phyloP scores from a whole-genome alignment of 1,140 invertebrate species.

The Calycopis cecrops region DNA sequence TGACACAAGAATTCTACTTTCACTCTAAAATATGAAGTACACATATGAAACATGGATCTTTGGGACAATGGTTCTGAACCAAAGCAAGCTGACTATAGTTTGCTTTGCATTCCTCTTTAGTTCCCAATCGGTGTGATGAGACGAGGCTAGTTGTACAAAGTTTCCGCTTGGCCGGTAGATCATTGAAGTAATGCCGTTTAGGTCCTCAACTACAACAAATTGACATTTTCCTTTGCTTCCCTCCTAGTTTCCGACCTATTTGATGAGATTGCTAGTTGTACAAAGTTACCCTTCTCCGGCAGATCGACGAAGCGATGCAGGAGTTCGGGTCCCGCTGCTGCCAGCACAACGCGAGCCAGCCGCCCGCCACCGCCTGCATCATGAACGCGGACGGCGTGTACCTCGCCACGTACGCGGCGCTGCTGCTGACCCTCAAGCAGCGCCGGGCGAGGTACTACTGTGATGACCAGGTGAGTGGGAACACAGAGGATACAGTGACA shows the following conservation, averaged over 20 bases:
- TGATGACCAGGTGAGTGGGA: slow-evolving; percentile 76
- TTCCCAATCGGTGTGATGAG: too few species aligned
- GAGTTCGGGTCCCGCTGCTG: slow-evolving; percentile 94
- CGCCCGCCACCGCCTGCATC: slow-evolving; percentile 81
- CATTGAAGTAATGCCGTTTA: slow-evolving; percentile 91
- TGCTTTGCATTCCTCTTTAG: too few species aligned
- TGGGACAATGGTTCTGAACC: too few species aligned
- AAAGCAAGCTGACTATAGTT: too few species aligned
- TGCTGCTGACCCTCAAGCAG: slow-evolving; percentile 89
- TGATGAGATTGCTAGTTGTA: neutral
- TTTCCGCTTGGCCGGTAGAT: slow-evolving; percentile 58
- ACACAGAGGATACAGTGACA: too few species aligned
- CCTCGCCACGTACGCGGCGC: slow-evolving; percentile 89
- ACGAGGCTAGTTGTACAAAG: too few species aligned
- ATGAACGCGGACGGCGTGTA: slow-evolving; percentile 97
- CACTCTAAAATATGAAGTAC: too few species aligned
- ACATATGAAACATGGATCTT: too few species aligned
- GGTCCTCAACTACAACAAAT: too few species aligned
- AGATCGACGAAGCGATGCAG: slow-evolving; percentile 92
- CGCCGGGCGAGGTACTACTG: slow-evolving; percentile 86
- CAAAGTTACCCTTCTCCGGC: slow-evolving; percentile 11
- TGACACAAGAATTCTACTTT: too few species aligned
- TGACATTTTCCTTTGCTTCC: too few species aligned
- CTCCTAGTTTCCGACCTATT: too few species aligned
- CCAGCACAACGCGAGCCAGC: slow-evolving; percentile 82